Evolutionary conservation across 2,888 invertebrate species (phyloP).

Genomic region (Nomada lathburiana): DNA sequence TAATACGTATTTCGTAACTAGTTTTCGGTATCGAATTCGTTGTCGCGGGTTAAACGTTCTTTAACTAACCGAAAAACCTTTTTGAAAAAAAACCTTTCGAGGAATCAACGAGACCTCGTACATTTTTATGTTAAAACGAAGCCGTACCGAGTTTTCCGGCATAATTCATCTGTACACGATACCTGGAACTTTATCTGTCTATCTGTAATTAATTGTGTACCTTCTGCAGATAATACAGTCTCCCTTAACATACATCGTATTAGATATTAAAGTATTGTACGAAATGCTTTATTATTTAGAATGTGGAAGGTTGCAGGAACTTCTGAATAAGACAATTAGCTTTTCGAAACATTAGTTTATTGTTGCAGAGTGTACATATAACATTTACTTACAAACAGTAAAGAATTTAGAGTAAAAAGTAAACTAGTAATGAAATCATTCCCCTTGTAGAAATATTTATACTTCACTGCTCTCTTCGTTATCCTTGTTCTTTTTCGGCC

Average conservation of each 20-base stretch:
- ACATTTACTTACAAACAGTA: not conserved
- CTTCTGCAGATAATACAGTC: slow-evolving; percentile 21
- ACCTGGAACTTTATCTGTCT: not conserved
- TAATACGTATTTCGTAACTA: slow-evolving; percentile 20
- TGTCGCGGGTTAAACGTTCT: not conserved
- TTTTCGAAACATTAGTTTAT: not conserved
- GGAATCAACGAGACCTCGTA: slow-evolving; percentile 2
- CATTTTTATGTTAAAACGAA: slow-evolving; percentile 56
- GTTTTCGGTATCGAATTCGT: not conserved
- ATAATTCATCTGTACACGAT: slow-evolving; percentile 40
- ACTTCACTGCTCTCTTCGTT: not conserved
- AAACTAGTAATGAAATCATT: not conserved
- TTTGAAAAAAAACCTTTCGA: not conserved
- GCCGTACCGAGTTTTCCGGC: slow-evolving; percentile 39
- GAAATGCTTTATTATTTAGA: not conserved
- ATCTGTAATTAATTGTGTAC: not conserved
- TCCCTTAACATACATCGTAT: not conserved
- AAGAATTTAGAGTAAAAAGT: too few relatives aligned
- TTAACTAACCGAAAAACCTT: not conserved
- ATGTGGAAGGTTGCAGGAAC: too few relatives aligned
- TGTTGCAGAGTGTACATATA: not conserved
- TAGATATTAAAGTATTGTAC: not conserved
- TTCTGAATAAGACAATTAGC: not conserved
- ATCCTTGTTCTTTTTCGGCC: slow-evolving; percentile 3
- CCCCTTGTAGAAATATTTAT: not conserved